Evolutionary conservation across 1,140 invertebrate genomes (phyloP), one percentile per base, ranked within the genome.

Genomic region (Mercenaria mercenaria): DNA sequence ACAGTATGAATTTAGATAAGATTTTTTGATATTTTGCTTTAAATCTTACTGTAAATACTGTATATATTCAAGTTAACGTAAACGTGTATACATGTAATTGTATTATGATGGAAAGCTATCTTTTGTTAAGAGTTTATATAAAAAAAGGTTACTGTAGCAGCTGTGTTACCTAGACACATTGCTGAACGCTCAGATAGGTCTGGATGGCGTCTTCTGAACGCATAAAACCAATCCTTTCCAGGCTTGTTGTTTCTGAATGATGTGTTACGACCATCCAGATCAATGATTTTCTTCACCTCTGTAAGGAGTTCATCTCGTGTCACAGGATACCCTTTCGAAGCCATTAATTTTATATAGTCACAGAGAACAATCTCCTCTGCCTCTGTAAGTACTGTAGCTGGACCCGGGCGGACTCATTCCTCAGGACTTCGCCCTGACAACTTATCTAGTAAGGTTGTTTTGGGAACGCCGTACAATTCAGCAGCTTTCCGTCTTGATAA

Each of bases 211-310:
- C 43, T 47, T 47, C 15, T 47, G 15, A 47, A 47, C 6, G 6
- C 43, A 47, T 47, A 47, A 47, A 8, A 47, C 83, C 85, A 88
- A 23, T 50, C 76, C 32, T 69, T 47, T 0, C 52, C 85, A 32
- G 85, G 85, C 10, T 76, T 26, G 39, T 79, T 88, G 29, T 88
- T 56, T 29, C 29, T 29, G 37, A 84, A 84, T 3, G 61, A 37
- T 0, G 20, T 80, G 8, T 8, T 52, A 6, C 50, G 41, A 1
- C 76, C 76, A 26, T 52, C 76, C 18, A 29, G 4, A 52, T 80
- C 76, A 29, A 52, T 18, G 1, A 80, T 32, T 29, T 52, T 47
- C 47, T 80, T 26, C 0, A 50, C 50, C 20, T 80, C 76, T 39
- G 4, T 34, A 13, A 4, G 1, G 4, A 80, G 39, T 34, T 29